Evolutionary conservation across 2,888 invertebrate genomes (phyloP).

Genomic region (Cryptocephalus primarius): DNA sequence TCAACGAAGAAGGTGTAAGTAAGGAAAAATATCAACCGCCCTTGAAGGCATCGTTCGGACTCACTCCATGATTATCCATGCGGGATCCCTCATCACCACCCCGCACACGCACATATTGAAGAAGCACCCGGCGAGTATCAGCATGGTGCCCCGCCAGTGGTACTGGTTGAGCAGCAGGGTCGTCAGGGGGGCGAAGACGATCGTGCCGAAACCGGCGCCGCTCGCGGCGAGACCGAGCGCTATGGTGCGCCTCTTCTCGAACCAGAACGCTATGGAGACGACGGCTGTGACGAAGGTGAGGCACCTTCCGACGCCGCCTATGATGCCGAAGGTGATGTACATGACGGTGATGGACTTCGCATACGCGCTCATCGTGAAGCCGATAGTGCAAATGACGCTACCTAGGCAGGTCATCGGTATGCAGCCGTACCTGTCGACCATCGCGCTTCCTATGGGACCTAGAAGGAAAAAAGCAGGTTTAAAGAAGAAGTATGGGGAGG

Average conservation of each 20-base stretch:
- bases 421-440: conserved; percentile 72
- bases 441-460: conserved; percentile 73
- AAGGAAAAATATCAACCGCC: no score
- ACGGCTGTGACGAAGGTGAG: conserved; percentile 86
- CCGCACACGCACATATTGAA: conserved; percentile 80
- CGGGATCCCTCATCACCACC: conserved; percentile 77
- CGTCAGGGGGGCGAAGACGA: conserved; percentile 77
- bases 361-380: conserved; percentile 64
- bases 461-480: neutral
- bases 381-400: conserved; percentile 59
- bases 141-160: conserved; percentile 74
- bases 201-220: conserved; percentile 83
- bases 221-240: conserved; percentile 82
- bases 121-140: conserved; percentile 73
- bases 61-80: conserved; percentile 60
- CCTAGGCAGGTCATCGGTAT: conserved; percentile 42
- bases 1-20: no score
- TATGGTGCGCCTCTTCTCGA: conserved; percentile 74
- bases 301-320: conserved; percentile 75
- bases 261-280: conserved; percentile 87
- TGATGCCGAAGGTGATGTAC: conserved; percentile 76
- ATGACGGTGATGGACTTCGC: conserved; percentile 64
- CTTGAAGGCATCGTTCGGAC: neutral
- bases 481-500: no score
- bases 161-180: conserved; percentile 65